Conservation (phyloP, 2,888 invertebrate genomes). For the Phortica magna region DNA sequence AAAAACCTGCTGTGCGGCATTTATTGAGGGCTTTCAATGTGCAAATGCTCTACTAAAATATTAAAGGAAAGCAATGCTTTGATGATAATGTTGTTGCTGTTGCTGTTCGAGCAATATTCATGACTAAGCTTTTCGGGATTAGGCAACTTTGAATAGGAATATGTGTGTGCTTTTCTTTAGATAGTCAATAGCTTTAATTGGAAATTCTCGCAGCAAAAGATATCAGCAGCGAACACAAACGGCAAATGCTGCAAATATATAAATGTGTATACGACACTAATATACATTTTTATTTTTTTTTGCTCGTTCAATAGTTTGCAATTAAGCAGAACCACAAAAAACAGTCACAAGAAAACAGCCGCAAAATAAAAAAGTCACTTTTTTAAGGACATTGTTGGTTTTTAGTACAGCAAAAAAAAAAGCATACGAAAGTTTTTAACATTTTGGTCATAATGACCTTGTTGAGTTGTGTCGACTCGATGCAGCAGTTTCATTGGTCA, state of each 20-base stretch:
- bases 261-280: no score
- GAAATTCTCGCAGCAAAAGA: neutral
- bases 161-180: slow-evolving; percentile 34
- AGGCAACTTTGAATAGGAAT: slow-evolving; percentile 44
- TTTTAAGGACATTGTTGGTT: no score
- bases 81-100: neutral
- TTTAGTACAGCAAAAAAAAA: neutral
- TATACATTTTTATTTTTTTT: neutral
- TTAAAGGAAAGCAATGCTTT: neutral
- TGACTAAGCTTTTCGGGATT: slow-evolving; percentile 39
- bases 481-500: neutral
- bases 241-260: neutral
- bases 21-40: neutral
- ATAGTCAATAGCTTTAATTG: neutral
- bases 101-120: slow-evolving; percentile 53
- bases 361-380: no score
- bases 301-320: neutral
- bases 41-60: slow-evolving; percentile 4
- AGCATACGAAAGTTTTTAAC: neutral
- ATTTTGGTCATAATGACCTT: slow-evolving; percentile 10
- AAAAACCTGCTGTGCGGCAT: slow-evolving; percentile 19
- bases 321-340: neutral
- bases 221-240: neutral
- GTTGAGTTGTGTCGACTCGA: neutral
- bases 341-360: neutral